Evolutionary conservation across 1,140 invertebrate species (phyloP).

Genomic region (Lepidostoma basale): DNA sequence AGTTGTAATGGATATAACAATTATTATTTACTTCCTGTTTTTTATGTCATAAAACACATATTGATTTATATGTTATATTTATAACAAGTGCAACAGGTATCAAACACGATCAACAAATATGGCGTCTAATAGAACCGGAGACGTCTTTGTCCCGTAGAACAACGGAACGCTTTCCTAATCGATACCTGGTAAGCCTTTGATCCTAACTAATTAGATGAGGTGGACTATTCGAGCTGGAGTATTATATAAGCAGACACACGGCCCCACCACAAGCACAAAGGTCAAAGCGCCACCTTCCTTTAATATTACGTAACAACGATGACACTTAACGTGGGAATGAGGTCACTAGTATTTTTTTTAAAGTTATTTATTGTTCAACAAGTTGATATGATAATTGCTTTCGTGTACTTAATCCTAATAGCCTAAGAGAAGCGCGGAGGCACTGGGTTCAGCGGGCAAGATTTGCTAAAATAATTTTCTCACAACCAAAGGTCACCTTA

Average conservation of each 20-base stretch:
- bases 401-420: not conserved
- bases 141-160: too few relatives aligned
- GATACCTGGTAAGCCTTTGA: too few relatives aligned
- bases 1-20: too few relatives aligned
- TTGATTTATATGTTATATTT: not conserved
- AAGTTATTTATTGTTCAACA: not conserved
- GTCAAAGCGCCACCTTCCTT: not conserved
- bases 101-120: too few relatives aligned
- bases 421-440: not conserved
- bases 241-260: too few relatives aligned
- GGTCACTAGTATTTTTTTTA: too few relatives aligned
- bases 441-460: not conserved
- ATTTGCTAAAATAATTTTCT: not conserved
- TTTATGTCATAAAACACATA: too few relatives aligned
- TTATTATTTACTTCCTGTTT: too few relatives aligned
- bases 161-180: too few relatives aligned
- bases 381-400: slow-evolving; percentile 11
- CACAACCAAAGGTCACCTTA: slow-evolving; percentile 25
- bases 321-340: not conserved
- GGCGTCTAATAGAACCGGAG: too few relatives aligned
- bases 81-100: slow-evolving; percentile 9
- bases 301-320: not conserved
- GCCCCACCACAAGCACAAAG: not conserved
- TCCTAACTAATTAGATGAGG: too few relatives aligned
- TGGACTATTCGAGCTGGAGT: too few relatives aligned